phyloP scores from a whole-genome alignment of 2,113 vertebrate species.

The Oncorhynchus mykiss region DNA sequence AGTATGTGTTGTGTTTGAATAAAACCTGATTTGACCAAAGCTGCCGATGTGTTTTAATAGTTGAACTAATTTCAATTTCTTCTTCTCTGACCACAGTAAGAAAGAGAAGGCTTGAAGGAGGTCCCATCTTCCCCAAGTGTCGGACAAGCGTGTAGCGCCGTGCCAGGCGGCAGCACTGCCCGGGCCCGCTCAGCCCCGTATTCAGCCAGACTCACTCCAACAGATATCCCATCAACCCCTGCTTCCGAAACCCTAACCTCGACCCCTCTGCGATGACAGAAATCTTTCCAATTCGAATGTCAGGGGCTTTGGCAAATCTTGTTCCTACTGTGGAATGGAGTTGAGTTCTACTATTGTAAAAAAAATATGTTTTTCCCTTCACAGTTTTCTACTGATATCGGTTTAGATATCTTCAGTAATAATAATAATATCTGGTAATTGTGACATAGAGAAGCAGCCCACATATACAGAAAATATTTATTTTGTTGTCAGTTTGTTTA shows the following conservation, averaged over 20 bases:
- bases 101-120: constrained; percentile 92
- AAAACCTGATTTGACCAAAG: neutral
- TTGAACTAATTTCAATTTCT: neutral
- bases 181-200: constrained; percentile 39
- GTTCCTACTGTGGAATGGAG: constrained; percentile 20
- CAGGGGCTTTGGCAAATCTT: constrained; percentile 16
- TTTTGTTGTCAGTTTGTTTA: constrained; percentile 52
- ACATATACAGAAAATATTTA: constrained; percentile 54
- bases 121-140: constrained; percentile 96
- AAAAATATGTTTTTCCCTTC: neutral
- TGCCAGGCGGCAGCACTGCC: constrained; percentile 16
- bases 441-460: constrained; percentile 37
- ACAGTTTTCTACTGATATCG: constrained; percentile 6
- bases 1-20: neutral
- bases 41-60: neutral
- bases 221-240: neutral
- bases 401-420: constrained; percentile 12
- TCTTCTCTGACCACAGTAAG: constrained; percentile 77
- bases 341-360: constrained; percentile 39
- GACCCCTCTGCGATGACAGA: neutral
- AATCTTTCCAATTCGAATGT: constrained; percentile 11
- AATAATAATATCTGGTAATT: constrained; percentile 30
- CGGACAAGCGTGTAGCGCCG: constrained; percentile 85
- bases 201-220: constrained; percentile 22
- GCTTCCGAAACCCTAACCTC: neutral